Evolutionary conservation across 1,140 invertebrate genomes (phyloP), one percentile per base, ranked within the genome.

Genomic region (Bombus turneri): DNA sequence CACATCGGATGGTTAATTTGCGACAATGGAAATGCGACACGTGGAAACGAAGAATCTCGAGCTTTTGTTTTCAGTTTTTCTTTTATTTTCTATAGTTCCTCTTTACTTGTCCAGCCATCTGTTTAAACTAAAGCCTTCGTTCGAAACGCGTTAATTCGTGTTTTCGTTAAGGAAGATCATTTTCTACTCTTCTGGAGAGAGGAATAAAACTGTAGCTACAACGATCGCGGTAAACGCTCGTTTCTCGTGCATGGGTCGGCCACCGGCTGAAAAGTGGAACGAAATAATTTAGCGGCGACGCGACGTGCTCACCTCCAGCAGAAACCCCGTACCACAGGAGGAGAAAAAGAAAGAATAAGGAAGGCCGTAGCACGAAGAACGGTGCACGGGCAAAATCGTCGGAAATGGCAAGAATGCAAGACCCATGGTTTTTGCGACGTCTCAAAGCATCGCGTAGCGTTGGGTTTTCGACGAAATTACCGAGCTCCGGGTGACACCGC

Each of bases 401-500:
- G 25, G 75, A 31, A 87, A 85, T 66, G 57, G 75, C 75, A 83
- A 82, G 82, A 89, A 90, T 85, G 82, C 71, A 62, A 77, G 57
- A 53, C 31, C 85, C 75, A n/a, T 34, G 82, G 79, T 88, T 89
- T 90, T 91, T 88, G 66, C 86, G 72, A 73, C 69, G 43, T 71
- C 43, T 59, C 86, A 47, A 81, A 83, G 86, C n/a, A 18, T 47
- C 59, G 41, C n/a, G 81, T 43, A 25, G 31, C 64, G n/a, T 73
- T 88, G 77, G 87, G 92, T 90, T 93, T 94, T 92, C 87, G 87
- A 90, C 89, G 82, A 95, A 95, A 94, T 95, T 94, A 91, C 92
- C 91, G 86, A 91, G 91, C 91, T 87, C 87, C 88, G 92, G 93
- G 92, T 94, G 94, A 94, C 94, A 93, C 85, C 90, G 89, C 91